Percentiles rank a stretch among this genome's conserved stretches.
phyloP scores from a whole-genome alignment of 2,888 invertebrate species.

The Orthosia cruda region DNA sequence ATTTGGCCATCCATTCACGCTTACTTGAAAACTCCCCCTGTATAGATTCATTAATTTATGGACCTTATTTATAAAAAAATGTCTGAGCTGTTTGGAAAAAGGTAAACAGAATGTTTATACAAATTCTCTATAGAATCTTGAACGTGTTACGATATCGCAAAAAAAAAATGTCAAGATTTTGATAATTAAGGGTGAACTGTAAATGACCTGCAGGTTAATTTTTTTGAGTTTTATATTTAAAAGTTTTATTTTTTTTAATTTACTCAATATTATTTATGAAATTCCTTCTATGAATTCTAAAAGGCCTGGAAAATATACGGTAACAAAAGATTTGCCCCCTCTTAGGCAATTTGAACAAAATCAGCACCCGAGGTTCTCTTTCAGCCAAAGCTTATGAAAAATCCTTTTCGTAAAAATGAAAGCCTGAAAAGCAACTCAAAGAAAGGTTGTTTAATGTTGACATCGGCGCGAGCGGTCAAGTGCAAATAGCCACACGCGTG shows the following conservation, averaged over 20 bases:
- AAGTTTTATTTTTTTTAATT: too few relatives aligned
- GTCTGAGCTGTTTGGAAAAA: too few relatives aligned
- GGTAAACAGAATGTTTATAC: too few relatives aligned
- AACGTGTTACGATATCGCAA: too few relatives aligned
- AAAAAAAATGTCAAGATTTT: too few relatives aligned
- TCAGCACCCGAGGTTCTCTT: background rate
- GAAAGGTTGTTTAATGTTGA: background rate
- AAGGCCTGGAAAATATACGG: background rate
- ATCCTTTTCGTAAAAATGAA: background rate
- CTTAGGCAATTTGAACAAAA: background rate
- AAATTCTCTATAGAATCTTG: too few relatives aligned
- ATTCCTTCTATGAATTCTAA: background rate
- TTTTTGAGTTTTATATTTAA: too few relatives aligned
- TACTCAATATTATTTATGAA: background rate
- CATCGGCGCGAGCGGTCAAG: slow-evolving; percentile 12
- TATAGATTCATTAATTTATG: too few relatives aligned
- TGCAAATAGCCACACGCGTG: slow-evolving; percentile 30
- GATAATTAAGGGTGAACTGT: too few relatives aligned
- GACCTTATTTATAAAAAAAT: too few relatives aligned
- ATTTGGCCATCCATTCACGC: too few relatives aligned
- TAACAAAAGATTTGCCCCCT: background rate
- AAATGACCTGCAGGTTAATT: background rate
- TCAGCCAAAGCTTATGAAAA: background rate
- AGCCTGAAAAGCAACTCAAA: slow-evolving; percentile 28
- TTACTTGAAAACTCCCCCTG: too few relatives aligned